Evolutionary conservation across 2,113 vertebrate genomes (phyloP).

Genomic region (Leucoraja erinaceus): DNA sequence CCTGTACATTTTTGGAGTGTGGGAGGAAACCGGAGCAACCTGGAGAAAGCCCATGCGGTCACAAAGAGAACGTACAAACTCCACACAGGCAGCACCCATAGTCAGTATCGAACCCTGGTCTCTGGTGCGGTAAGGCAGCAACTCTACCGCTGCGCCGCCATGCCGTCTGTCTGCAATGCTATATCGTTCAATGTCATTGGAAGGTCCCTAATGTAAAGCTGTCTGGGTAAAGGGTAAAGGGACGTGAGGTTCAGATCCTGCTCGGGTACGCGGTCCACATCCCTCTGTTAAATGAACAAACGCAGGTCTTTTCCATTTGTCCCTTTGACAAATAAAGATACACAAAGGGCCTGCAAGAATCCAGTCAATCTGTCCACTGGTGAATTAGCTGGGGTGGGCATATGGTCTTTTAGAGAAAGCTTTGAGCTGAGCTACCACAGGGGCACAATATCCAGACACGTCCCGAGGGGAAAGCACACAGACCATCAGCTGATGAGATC

Average conservation of each 20-base stretch:
- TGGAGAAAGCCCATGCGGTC: too few relatives aligned
- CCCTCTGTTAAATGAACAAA: background rate
- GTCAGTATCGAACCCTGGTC: too few relatives aligned
- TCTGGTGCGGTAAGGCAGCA: too few relatives aligned
- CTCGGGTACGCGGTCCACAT: background rate
- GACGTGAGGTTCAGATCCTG: background rate
- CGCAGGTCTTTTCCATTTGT: background rate
- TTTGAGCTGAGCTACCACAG: background rate
- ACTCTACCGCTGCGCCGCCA: too few relatives aligned
- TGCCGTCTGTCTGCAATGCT: background rate
- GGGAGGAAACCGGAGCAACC: too few relatives aligned
- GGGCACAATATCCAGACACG: background rate
- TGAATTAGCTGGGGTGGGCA: slow-evolving; percentile 6
- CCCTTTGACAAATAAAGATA: background rate
- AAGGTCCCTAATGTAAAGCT: background rate
- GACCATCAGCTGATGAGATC: background rate
- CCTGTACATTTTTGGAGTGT: too few relatives aligned
- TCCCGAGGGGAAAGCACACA: background rate
- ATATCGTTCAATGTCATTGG: background rate
- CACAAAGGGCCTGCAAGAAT: background rate
- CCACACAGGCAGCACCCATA: too few relatives aligned
- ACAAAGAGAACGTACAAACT: too few relatives aligned
- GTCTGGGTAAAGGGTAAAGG: background rate
- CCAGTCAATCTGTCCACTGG: background rate
- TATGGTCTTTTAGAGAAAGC: background rate